Percentiles rank a stretch among this genome's conserved stretches.
phyloP scores from a whole-genome alignment of 1,140 invertebrate species.

The Bombus pyrosoma region DNA sequence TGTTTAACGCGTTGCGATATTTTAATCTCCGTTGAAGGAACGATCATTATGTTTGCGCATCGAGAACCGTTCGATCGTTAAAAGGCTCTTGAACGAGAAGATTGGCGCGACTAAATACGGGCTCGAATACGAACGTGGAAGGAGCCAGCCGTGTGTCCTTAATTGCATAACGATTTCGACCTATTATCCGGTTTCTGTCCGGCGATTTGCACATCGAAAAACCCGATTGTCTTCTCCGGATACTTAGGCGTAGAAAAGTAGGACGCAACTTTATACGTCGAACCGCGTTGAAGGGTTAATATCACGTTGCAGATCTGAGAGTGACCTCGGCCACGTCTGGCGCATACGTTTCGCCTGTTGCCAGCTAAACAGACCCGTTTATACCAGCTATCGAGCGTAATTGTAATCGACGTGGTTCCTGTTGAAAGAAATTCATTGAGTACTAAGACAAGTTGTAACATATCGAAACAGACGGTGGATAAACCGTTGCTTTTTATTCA shows the following conservation, averaged over 20 bases:
- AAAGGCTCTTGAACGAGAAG: background rate
- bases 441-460: background rate
- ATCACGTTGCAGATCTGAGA: constrained; percentile 48
- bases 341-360: constrained; percentile 27
- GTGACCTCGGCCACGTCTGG: constrained; percentile 25
- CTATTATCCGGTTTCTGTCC: constrained; percentile 16
- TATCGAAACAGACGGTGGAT: background rate
- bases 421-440: background rate
- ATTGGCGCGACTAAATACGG: no score
- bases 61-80: background rate
- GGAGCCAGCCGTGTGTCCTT: background rate
- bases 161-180: constrained; percentile 20
- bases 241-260: constrained; percentile 5
- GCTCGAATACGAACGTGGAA: background rate
- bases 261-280: constrained; percentile 52
- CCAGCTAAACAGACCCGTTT: constrained; percentile 3
- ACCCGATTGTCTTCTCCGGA: constrained; percentile 28
- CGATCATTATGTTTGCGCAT: background rate
- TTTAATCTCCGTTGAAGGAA: background rate
- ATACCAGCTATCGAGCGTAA: constrained; percentile 5
- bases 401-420: constrained; percentile 9
- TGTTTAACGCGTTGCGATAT: no score
- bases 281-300: constrained; percentile 51
- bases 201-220: constrained; percentile 34
- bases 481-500: background rate